Evolutionary conservation across 2,113 vertebrate species (phyloP).

Genomic region (human): GRCh38 chr17:75031001-75031500

Average conservation of each 20-base stretch:
- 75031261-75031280: not conserved
- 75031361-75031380: not conserved
- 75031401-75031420: not conserved
- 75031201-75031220: not conserved
- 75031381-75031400: not conserved
- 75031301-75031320: not conserved
- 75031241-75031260: not conserved
- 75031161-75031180: too few species aligned
- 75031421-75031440: not conserved
- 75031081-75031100: too few species aligned
- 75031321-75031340: not conserved
- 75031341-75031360: not conserved
- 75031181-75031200: not conserved
- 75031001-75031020: too few species aligned
- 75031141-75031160: too few species aligned
- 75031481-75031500: not conserved
- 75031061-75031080: too few species aligned
- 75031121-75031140: too few species aligned
- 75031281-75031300: not conserved
- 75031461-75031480: not conserved
- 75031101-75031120: too few species aligned
- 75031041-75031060: too few species aligned
- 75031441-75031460: not conserved
- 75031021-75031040: too few species aligned
- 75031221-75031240: fast-evolving